Conservation (phyloP, 2,888 invertebrate genomes). For the Drosophila bunnanda region DNA sequence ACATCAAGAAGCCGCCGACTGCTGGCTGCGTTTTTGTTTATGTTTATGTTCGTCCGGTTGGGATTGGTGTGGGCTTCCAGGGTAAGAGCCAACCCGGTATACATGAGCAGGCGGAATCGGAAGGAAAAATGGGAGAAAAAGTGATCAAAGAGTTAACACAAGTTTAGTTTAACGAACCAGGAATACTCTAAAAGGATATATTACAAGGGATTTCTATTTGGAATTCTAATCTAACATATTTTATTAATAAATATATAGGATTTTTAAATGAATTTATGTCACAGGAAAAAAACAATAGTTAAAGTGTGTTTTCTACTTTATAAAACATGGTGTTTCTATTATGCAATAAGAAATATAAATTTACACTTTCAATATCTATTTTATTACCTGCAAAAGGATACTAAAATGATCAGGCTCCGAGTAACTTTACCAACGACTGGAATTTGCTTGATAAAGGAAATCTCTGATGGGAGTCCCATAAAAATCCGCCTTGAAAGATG, state of each 20-base stretch:
- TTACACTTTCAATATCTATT: not conserved
- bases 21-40: constrained; percentile 46
- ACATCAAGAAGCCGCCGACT: constrained; percentile 29
- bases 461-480: not conserved
- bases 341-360: not conserved
- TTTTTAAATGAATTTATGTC: too few species aligned
- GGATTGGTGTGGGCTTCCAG: constrained; percentile 26
- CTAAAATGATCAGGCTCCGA: not conserved
- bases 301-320: too few species aligned
- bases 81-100: not conserved
- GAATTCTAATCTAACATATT: too few species aligned
- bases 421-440: not conserved
- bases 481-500: constrained; percentile 10
- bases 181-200: constrained; percentile 5
- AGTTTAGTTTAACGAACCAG: not conserved
- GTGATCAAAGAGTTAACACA: not conserved
- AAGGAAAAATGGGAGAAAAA: not conserved
- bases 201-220: too few species aligned
- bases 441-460: not conserved
- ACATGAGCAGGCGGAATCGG: constrained; percentile 7
- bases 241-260: too few species aligned
- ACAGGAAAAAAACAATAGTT: too few species aligned
- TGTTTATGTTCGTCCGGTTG: constrained; percentile 55
- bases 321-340: too few species aligned
- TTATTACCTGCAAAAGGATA: not conserved